Evolutionary conservation across 2,888 invertebrate genomes (phyloP).

Genomic region (Elmis aenea): DNA sequence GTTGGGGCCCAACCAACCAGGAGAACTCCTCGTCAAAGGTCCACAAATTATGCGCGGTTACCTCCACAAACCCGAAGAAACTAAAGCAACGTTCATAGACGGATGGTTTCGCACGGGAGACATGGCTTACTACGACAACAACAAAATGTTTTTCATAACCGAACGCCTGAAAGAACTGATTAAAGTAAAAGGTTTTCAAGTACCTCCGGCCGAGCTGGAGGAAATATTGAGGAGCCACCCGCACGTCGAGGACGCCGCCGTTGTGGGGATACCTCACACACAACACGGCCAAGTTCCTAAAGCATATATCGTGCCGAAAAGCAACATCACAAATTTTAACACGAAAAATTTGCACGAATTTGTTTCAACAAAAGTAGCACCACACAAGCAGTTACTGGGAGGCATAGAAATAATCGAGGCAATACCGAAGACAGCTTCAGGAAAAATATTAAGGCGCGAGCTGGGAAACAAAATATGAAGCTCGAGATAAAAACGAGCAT

Average conservation of each 20-base stretch:
- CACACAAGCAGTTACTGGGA: conserved; percentile 67
- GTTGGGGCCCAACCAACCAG: conserved; percentile 45
- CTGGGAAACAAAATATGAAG: too few species aligned
- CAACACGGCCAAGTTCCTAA: conserved; percentile 67
- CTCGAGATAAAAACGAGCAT: too few species aligned
- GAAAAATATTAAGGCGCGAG: conserved; percentile 65
- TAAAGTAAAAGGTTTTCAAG: conserved; percentile 67
- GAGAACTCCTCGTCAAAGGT: conserved; percentile 69
- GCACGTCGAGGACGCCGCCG: conserved; percentile 71
- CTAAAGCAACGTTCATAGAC: conserved; percentile 59
- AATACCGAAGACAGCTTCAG: conserved; percentile 72
- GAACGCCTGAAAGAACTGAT: conserved; percentile 81
- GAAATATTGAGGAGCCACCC: conserved; percentile 64
- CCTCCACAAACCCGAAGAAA: conserved; percentile 68
- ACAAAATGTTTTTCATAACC: conserved; percentile 62
- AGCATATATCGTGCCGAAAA: conserved; percentile 62
- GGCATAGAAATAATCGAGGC: conserved; percentile 61
- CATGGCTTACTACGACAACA: conserved; percentile 52
- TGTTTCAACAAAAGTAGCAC: conserved; percentile 62
- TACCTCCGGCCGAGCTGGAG: conserved; percentile 83
- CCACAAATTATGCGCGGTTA: conserved; percentile 82
- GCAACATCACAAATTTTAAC: conserved; percentile 38
- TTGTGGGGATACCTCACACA: conserved; percentile 67
- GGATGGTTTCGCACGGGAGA: conserved; percentile 78
- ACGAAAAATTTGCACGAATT: conserved; percentile 56